Percentiles rank a stretch among this genome's conserved stretches.
phyloP scores from a whole-genome alignment of 2,113 vertebrate genomes.

The Myotis davidii region DNA sequence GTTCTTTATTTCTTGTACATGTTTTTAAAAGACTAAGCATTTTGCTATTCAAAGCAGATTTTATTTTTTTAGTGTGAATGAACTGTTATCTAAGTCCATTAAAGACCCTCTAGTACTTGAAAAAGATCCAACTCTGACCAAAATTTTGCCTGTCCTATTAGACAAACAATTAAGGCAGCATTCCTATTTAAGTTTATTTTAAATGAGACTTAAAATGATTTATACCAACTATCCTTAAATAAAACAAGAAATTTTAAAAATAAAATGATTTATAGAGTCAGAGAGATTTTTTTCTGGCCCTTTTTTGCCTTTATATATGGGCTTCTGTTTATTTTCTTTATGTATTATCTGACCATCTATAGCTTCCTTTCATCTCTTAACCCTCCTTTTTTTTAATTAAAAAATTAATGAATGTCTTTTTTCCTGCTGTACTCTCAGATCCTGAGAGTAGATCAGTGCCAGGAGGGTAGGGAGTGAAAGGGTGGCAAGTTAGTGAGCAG shows the following conservation, averaged over 20 bases:
- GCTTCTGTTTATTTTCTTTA: neutral
- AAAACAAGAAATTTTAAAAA: neutral
- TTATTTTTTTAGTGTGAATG: neutral
- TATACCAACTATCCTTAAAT: neutral
- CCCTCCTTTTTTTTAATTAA: neutral
- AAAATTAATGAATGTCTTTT: neutral
- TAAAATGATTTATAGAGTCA: neutral
- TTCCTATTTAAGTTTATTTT: neutral
- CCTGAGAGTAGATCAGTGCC: neutral
- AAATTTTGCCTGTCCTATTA: neutral
- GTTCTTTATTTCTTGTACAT: neutral
- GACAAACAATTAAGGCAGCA: neutral
- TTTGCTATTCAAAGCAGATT: neutral
- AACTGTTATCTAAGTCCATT: neutral
- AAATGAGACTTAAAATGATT: neutral
- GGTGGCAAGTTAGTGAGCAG: neutral
- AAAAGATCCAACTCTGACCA: neutral
- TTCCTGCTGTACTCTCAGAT: neutral
- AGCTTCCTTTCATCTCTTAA: conserved; percentile 26
- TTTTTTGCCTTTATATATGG: neutral
- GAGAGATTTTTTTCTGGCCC: neutral
- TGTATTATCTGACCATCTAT: neutral
- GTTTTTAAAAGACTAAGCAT: neutral
- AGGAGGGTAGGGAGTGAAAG: too few relatives aligned
- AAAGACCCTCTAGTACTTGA: neutral